Conservation (phyloP, 1,140 invertebrate species). For the Nasonia longicornis region DNA sequence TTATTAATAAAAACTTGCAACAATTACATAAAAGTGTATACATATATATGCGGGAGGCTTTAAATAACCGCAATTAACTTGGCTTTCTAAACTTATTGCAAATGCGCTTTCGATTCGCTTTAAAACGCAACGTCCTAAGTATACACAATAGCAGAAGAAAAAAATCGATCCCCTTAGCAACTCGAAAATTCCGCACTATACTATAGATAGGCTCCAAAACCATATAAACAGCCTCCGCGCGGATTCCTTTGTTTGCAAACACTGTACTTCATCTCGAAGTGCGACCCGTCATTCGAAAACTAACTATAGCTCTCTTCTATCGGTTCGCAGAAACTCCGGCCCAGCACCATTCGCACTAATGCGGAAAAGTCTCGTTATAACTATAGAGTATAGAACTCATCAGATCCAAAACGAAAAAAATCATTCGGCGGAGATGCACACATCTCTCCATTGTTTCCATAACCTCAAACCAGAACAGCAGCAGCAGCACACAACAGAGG, state of each 20-base stretch:
- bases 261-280: background rate
- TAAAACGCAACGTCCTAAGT: no score
- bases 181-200: background rate
- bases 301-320: no score
- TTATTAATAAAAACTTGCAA: background rate
- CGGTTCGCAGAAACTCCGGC: no score
- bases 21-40: background rate
- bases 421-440: background rate
- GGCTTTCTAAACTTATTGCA: no score
- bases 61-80: background rate
- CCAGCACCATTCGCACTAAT: no score
- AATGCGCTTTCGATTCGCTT: no score
- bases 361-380: no score
- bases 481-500: no score
- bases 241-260: constrained; percentile 34
- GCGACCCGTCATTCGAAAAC: background rate
- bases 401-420: background rate
- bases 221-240: background rate
- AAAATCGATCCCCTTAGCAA: background rate
- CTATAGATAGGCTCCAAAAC: background rate
- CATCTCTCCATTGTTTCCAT: constrained; percentile 18
- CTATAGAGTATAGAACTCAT: no score
- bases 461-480: background rate
- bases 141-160: no score
- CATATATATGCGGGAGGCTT: no score